These are phyloP conservation scores for Drosophila setosimentum DNA, from an alignment of 2,888 invertebrate species.

Conservation along the genomic window DNA sequence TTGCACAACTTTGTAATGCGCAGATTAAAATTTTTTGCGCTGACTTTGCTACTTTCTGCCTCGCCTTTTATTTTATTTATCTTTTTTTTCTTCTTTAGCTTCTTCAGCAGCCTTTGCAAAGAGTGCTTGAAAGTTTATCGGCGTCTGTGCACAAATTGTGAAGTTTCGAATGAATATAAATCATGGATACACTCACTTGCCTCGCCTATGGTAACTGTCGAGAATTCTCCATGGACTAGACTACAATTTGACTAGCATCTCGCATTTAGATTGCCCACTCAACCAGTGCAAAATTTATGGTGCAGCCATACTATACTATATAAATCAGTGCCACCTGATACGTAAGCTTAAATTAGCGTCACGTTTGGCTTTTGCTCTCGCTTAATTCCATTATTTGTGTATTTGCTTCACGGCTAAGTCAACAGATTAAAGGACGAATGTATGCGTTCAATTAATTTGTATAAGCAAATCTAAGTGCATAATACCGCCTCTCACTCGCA, in stretches of 20 bases:
- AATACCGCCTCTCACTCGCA: slow-evolving; percentile 5
- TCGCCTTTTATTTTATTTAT: neutral
- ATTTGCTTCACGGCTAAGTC: neutral
- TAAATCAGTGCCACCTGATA: slow-evolving; percentile 65
- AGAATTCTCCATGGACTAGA: slow-evolving; percentile 30
- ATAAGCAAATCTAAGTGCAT: slow-evolving; percentile 15
- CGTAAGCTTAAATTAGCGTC: slow-evolving; percentile 54
- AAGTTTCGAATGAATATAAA: slow-evolving; percentile 74
- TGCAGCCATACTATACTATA: slow-evolving; percentile 37
- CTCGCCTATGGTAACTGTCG: slow-evolving; percentile 42
- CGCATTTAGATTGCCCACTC: slow-evolving; percentile 34
- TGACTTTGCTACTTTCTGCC: slow-evolving; percentile 61
- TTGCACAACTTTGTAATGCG: slow-evolving; percentile 68
- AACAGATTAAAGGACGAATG: slow-evolving; percentile 31
- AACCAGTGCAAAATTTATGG: slow-evolving; percentile 60
- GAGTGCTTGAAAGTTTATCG: slow-evolving; percentile 53
- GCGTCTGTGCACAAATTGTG: slow-evolving; percentile 41
- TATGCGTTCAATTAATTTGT: slow-evolving; percentile 51
- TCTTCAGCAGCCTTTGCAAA: slow-evolving; percentile 30
- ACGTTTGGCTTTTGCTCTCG: slow-evolving; percentile 2
- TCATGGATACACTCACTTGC: slow-evolving; percentile 60
- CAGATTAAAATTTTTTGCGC: slow-evolving; percentile 73
- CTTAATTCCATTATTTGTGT: slow-evolving; percentile 10
- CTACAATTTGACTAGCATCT: slow-evolving; percentile 20
- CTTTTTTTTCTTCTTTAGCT: slow-evolving; percentile 2